Conservation (phyloP, 2,113 vertebrate species). For the Diphyllodes magnificus region DNA sequence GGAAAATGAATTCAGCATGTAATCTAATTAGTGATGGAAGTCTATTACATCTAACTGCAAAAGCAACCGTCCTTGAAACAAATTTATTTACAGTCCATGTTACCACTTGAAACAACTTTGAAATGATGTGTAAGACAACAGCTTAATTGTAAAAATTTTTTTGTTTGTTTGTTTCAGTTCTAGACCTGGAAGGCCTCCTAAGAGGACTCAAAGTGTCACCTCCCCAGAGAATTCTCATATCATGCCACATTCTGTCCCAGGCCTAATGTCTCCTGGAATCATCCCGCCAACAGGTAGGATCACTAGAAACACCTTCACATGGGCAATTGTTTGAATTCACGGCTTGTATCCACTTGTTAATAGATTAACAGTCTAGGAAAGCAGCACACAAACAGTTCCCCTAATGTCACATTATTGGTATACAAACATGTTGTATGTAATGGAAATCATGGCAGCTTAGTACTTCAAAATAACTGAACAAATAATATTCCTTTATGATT, state of each 20-base stretch:
- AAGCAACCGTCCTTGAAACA: slow-evolving; percentile 99
- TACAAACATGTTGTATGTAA: not conserved
- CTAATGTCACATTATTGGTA: not conserved
- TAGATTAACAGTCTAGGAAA: not conserved
- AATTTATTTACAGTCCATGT: slow-evolving; percentile 99
- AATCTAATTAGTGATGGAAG: slow-evolving; percentile 99
- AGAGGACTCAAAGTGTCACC: slow-evolving; percentile 97
- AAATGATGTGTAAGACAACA: slow-evolving; percentile 90
- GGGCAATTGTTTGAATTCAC: not conserved
- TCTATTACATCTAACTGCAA: slow-evolving; percentile 99
- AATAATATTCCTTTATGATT: not conserved
- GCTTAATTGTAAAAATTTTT: slow-evolving; percentile 85
- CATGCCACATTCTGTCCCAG: slow-evolving; percentile 98
- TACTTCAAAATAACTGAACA: not conserved
- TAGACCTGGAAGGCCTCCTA: slow-evolving; percentile 97
- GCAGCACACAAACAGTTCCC: not conserved
- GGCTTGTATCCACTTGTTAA: not conserved
- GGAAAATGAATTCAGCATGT: slow-evolving; percentile 99
- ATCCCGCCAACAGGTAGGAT: slow-evolving; percentile 95
- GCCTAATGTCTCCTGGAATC: slow-evolving; percentile 98
- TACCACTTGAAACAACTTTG: slow-evolving; percentile 92
- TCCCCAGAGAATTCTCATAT: slow-evolving; percentile 98
- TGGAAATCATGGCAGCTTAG: not conserved
- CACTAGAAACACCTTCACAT: not conserved
- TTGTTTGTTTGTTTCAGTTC: slow-evolving; percentile 85